Base-by-base conservation (phyloP, 1,140 invertebrate genomes). In the Microplitis mediator region DNA sequence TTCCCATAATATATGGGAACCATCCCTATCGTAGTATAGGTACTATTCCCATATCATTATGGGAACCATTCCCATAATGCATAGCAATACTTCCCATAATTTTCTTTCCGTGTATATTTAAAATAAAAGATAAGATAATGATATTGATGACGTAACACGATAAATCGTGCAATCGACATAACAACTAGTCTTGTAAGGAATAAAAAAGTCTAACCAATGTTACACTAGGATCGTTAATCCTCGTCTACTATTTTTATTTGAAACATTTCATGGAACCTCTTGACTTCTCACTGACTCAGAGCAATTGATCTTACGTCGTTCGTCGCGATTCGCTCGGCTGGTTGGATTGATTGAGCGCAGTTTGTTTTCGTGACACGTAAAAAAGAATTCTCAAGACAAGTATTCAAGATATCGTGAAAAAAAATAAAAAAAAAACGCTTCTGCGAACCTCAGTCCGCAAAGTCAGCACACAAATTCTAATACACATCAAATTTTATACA, bases 271-370 rank as follows among this genome's bases (percentile, higher is more conserved):
- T 64, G 23, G 23, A 72, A 72, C 62, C 70, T 58, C 70, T 54
- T 66, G 62, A 54, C 63, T 54, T 39, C 11, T 39, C 13, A 36
- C 35, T 51, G 69, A 64, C 6, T 32, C 45, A 63, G 5, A 52
- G 63, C 23, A 72, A 72, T 72, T 72, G 71, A 72, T 72, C 71
- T 65, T 32, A 23, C 23, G 52, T 23, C 45, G 64, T 67, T 67
- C 65, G 65, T 67, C 65, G 39, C 50, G 64, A 67, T 67, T 67
- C 71, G 64, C 64, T 67, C 61, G 35, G 56, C 35, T 72, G 23
- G 31, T 45, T 14, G 54, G 36, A 67, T 67, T 72, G 64, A 72
- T 72, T 50, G 56, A 13, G 35, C 14, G n/a, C 65, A 52, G 65
- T 67, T 67, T 67, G 65, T 67, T 67, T 51, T 54, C 65, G 16